Evolutionary conservation across 2,888 invertebrate species (phyloP).

Genomic region (Caenorhabditis sp.): DNA sequence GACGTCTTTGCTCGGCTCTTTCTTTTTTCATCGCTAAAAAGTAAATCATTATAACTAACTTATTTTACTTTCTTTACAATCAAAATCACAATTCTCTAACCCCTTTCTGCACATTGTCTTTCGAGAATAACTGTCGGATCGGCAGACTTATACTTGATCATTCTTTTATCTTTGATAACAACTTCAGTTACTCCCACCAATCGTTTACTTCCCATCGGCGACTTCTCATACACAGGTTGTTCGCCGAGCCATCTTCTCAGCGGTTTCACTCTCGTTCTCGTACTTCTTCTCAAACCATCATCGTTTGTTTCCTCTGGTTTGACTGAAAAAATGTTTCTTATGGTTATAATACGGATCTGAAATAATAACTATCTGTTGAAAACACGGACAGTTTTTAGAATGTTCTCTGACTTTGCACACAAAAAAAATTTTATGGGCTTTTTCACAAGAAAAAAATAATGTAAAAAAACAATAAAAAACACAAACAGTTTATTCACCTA

Average conservation of each 20-base stretch:
- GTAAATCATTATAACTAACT: too few relatives aligned
- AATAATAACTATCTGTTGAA: too few relatives aligned
- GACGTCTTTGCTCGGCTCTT: slow-evolving; percentile 12
- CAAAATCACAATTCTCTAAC: background rate
- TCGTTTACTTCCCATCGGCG: slow-evolving; percentile 27
- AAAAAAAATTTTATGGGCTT: too few relatives aligned
- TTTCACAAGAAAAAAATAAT: background rate
- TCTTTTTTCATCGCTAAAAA: slow-evolving; percentile 9
- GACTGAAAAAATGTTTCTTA: slow-evolving; percentile 16
- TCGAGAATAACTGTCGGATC: slow-evolving; percentile 13
- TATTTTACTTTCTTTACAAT: too few relatives aligned
- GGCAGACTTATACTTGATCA: slow-evolving; percentile 22
- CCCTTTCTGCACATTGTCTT: background rate
- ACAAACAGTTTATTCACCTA: too few relatives aligned
- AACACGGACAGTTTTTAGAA: too few relatives aligned
- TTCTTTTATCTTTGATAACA: slow-evolving; percentile 21
- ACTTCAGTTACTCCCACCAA: slow-evolving; percentile 31
- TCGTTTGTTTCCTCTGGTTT: slow-evolving; percentile 6
- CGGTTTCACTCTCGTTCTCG: slow-evolving; percentile 30
- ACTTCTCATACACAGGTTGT: slow-evolving; percentile 20
- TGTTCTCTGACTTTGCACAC: too few relatives aligned
- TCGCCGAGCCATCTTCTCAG: slow-evolving; percentile 43
- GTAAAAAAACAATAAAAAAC: too few relatives aligned
- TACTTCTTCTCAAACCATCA: slow-evolving; percentile 20
- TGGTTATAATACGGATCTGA: background rate